These are phyloP conservation scores for Reticulitermes speratus DNA, from an alignment of 1,140 invertebrate genomes.

Conservation along the genomic window DNA sequence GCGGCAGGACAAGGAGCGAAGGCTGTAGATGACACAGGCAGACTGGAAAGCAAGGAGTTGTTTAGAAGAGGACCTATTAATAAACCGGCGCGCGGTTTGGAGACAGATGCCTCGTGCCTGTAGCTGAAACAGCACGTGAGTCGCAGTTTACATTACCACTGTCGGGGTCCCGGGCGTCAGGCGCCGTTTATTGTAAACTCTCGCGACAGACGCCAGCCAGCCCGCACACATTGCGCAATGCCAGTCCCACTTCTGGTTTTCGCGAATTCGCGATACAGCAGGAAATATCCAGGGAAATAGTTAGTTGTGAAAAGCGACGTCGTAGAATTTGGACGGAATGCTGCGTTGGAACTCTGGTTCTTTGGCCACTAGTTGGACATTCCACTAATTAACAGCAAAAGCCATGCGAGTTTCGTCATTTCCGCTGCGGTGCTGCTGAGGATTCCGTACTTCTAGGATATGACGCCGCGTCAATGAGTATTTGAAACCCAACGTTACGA, in stretches of 20 bases:
- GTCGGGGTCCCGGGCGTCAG: background rate
- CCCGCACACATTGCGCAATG: background rate
- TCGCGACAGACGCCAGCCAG: constrained; percentile 14
- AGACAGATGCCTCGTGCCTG: constrained; percentile 1
- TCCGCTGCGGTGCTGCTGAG: no score
- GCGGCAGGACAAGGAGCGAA: background rate
- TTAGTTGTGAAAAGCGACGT: background rate
- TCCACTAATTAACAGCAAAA: no score
- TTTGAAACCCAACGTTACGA: no score
- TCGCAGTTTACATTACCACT: constrained; percentile 8
- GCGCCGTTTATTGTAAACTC: constrained; percentile 2
- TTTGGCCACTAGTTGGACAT: no score
- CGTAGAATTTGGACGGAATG: no score
- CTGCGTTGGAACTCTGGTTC: no score
- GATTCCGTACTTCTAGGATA: no score
- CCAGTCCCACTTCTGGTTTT: background rate
- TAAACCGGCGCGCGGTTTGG: background rate
- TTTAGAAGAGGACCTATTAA: constrained; percentile 3
- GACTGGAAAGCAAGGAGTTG: background rate
- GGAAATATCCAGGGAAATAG: background rate
- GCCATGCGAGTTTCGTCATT: no score
- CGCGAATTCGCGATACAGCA: background rate
- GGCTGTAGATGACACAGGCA: background rate
- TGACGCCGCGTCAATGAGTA: no score
- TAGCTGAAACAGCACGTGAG: background rate